Base-by-base conservation (phyloP, 2,797 vertebrate genomes). In the Falco columbarius region DNA sequence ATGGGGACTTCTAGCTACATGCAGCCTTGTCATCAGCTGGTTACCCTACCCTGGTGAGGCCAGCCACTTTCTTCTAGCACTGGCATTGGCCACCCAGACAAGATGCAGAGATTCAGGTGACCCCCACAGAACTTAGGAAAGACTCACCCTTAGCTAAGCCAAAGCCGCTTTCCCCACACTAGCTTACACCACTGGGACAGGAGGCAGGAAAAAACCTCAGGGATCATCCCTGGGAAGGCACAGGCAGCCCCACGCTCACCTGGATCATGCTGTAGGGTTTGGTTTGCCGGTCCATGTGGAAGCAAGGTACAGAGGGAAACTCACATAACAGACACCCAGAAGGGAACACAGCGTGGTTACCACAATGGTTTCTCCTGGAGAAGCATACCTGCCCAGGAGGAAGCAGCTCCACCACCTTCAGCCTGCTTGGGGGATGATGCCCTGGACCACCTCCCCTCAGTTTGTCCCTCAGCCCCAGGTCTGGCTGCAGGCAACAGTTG, bases 251-350 rank as follows among this genome's bases (percentile, higher is more conserved):
- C 38, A 2, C 1, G 3, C 54, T 40, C 26, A 9, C 29, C 22
- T 24, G 40, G 65, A 34, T 66, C 9, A 0, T 3, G 12, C 30
- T 61, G 49, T 15, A 23, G 23, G 26, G 51, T 80, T 70, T 65
- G 47, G 9, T 62, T 67, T 76, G 55, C 19, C 36, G 18, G 8
- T 34, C 19, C 20, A 40, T 0, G 0, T 26, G 30, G 24, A 65
- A 88, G 17, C 4, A 59, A 63, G 32, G 21, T n/a, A 29, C 27
- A 13, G 13, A 81, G 6, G 26, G 6, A 67, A 83, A 55, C 3
- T 2, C 32, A 22, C 3, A 6, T 8, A 20, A 68, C 0, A 19
- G 18, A 26, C 2, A 5, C 22, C 1, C 30, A 32, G 38, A 59
- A 67, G 6, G 14, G 29, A 65, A 13, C 5, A 17, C 9, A 9